Conservation (phyloP, 2,113 vertebrate genomes). For the Tylochromis polylepis region DNA sequence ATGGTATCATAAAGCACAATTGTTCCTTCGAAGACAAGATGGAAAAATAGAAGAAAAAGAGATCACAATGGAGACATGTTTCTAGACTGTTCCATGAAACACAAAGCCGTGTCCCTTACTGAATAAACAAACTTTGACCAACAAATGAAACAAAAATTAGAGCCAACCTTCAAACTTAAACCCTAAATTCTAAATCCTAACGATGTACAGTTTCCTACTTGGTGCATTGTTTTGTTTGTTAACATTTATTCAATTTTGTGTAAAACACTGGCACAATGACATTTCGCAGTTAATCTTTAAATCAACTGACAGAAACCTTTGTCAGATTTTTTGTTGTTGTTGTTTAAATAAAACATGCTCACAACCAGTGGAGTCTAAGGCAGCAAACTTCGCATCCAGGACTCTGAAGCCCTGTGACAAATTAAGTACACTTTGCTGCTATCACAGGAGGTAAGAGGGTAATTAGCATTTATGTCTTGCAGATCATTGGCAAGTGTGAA, state of each 20-base stretch:
- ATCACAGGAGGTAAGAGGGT: background rate
- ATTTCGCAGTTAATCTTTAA: background rate
- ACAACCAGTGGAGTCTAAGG: background rate
- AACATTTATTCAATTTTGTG: background rate
- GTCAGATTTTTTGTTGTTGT: background rate
- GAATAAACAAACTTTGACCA: background rate
- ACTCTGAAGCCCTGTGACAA: background rate
- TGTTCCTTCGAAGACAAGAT: background rate
- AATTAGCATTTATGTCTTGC: background rate
- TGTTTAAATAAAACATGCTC: background rate
- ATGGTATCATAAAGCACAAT: background rate
- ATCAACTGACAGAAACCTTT: background rate
- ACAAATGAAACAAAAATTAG: background rate
- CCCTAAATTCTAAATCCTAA: background rate
- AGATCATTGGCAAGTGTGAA: background rate
- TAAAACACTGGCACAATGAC: background rate
- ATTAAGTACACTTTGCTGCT: background rate
- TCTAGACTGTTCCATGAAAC: background rate
- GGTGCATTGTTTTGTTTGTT: background rate
- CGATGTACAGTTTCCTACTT: background rate
- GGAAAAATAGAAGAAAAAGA: background rate
- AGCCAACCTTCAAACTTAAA: background rate
- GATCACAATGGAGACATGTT: background rate
- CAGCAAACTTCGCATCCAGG: background rate
- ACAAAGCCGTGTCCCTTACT: background rate